These are phyloP conservation scores for Agrypnia vestita DNA, from an alignment of 1,140 invertebrate species.

Conservation along the genomic window DNA sequence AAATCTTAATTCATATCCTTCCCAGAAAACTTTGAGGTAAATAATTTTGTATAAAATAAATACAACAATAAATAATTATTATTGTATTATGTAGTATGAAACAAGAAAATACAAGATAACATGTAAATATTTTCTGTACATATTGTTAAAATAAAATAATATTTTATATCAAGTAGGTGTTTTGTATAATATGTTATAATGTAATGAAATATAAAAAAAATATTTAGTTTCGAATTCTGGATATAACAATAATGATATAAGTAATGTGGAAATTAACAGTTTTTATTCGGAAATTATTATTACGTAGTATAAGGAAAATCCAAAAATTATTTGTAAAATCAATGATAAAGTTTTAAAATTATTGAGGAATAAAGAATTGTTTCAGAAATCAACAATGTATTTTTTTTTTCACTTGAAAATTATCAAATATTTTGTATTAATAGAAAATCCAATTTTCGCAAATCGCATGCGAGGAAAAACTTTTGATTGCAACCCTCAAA, in stretches of 20 bases:
- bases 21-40: too few relatives aligned
- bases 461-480: too few relatives aligned
- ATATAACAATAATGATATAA: neutral
- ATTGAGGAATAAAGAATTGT: constrained; percentile 6
- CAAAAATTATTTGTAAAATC: neutral
- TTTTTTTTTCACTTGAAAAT: neutral
- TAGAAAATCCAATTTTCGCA: too few relatives aligned
- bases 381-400: neutral
- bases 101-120: neutral
- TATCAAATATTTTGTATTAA: too few relatives aligned
- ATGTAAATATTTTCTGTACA: constrained; percentile 23
- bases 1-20: too few relatives aligned
- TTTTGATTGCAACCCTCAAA: too few relatives aligned
- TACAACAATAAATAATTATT: too few relatives aligned
- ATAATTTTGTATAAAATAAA: too few relatives aligned
- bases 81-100: too few relatives aligned
- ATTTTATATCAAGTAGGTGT: constrained; percentile 32
- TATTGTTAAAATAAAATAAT: constrained; percentile 22
- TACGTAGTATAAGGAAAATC: neutral
- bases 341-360: constrained; percentile 3
- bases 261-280: neutral
- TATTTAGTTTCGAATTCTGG: neutral
- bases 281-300: constrained; percentile 6
- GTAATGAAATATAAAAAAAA: neutral
- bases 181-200: neutral